Evolutionary conservation across 2,797 vertebrate species (phyloP), one percentile per base, ranked within the genome.

Genomic region (Poliocrania exsul): DNA sequence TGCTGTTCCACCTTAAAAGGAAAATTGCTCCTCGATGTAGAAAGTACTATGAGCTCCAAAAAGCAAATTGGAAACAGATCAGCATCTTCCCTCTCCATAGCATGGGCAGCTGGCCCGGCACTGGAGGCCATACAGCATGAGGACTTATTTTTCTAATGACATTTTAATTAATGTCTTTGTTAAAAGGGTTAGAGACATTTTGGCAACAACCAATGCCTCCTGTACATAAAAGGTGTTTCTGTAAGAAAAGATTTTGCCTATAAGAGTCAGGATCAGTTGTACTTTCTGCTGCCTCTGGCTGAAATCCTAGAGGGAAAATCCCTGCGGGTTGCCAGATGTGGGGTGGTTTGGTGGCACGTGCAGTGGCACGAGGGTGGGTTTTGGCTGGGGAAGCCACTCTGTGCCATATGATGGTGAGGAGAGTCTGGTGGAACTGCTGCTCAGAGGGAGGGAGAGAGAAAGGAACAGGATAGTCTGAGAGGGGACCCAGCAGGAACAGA

Each of bases 1-100:
- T 54, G 85, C 85, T 83, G 87, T 58, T 96, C 94, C 92, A 97
- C 94, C 93, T 96, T 95, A 95, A 96, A 93, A 95, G 78, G 81
- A 93, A 93, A 90, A 88, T 28, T 29, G 53, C 33, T 94, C 56
- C 60, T 93, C 6, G 0, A 78, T 74, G 57, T 25, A 93, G 85
- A 91, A 86, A 1, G 3, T 44, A 37, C 4, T 4, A 42, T 16
- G 75, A 92, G 85, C 73, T 96, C 92, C 90, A 94, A 46, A 90
- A 84, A 86, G 77, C 93, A 92, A 94, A 96, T 56, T 90, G 60
- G 83, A 96, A 95, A 72, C 94, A 96, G 93, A 91, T 65, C 92
- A 95, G 77, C 82, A 83, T 78, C 79, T 96, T 65, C 38, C 72
- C 65, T 77, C 58, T 79, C 71, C 0, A 1, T 15, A 37, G 64